Evolutionary conservation across 2,797 vertebrate species (phyloP).

Genomic region (Parambassis ranga): DNA sequence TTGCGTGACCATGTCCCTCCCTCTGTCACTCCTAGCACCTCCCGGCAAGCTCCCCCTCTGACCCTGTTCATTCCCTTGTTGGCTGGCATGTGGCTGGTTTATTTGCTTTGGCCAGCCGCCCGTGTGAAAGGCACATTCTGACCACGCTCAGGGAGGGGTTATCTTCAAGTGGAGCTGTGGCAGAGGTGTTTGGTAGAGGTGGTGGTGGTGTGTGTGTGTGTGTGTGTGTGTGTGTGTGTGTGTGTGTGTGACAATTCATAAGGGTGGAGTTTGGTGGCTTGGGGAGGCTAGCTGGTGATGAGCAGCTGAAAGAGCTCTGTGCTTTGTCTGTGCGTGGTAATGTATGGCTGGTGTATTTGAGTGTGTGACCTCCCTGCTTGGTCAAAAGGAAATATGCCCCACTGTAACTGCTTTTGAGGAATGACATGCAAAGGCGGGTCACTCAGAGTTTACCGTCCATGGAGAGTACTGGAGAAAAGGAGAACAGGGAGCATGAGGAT

Average conservation of each 20-base stretch:
- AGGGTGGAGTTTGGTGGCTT: no score
- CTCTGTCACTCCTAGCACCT: constrained; percentile 76
- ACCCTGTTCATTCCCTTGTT: constrained; percentile 77
- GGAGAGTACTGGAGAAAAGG: constrained; percentile 26
- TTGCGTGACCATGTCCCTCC: constrained; percentile 82
- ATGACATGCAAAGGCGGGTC: constrained; percentile 67
- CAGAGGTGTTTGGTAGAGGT: constrained; percentile 45
- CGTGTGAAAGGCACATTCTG: constrained; percentile 72
- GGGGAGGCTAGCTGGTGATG: neutral
- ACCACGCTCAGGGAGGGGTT: constrained; percentile 50
- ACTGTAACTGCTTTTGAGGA: constrained; percentile 64
- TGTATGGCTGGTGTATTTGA: constrained; percentile 22
- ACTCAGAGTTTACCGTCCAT: constrained; percentile 65
- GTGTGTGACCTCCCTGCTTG: constrained; percentile 50
- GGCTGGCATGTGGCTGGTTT: constrained; percentile 76
- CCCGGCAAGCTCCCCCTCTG: constrained; percentile 55
- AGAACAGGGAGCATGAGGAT: constrained; percentile 36
- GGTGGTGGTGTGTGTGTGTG: constrained; percentile 12
- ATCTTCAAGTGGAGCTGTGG: constrained; percentile 32
- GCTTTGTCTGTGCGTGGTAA: constrained; percentile 40
- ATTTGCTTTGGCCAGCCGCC: constrained; percentile 78
- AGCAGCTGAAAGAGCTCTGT: constrained; percentile 19
- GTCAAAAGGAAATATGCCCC: constrained; percentile 54
- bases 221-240: constrained; percentile 1
- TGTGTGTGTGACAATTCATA: neutral